Conservation (phyloP, 2,888 invertebrate genomes). For the Noctua comes region DNA sequence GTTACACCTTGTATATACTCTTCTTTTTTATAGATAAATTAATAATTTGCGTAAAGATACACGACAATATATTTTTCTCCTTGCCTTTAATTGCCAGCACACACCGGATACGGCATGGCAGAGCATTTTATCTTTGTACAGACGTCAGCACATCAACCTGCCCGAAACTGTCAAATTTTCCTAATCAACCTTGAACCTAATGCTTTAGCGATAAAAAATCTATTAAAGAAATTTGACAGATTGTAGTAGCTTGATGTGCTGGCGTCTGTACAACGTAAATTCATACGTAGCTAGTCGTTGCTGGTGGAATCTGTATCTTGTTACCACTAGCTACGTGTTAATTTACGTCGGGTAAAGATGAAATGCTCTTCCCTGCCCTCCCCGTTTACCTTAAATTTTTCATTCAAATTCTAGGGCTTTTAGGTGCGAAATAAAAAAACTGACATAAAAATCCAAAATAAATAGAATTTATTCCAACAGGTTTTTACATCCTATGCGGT, state of each 20-base stretch:
- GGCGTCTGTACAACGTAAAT: not conserved
- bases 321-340: not conserved
- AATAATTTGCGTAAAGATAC: not conserved
- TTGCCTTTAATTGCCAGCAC: not conserved
- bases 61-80: not conserved
- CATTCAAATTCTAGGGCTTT: not conserved
- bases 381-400: not conserved
- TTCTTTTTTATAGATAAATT: not conserved
- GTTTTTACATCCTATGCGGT: not conserved
- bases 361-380: too few species aligned
- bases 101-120: not conserved
- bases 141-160: too few species aligned
- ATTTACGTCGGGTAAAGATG: too few species aligned
- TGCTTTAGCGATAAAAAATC: too few species aligned
- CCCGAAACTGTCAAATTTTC: too few species aligned
- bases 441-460: slow-evolving; percentile 16
- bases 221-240: too few species aligned
- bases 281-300: not conserved
- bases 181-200: too few species aligned
- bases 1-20: too few species aligned
- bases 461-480: slow-evolving; percentile 43
- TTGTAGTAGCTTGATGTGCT: too few species aligned
- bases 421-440: slow-evolving; percentile 23
- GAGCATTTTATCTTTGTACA: not conserved
- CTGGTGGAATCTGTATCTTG: not conserved